Conservation (phyloP, 2,888 invertebrate genomes). For the Calameuta filiformis region DNA sequence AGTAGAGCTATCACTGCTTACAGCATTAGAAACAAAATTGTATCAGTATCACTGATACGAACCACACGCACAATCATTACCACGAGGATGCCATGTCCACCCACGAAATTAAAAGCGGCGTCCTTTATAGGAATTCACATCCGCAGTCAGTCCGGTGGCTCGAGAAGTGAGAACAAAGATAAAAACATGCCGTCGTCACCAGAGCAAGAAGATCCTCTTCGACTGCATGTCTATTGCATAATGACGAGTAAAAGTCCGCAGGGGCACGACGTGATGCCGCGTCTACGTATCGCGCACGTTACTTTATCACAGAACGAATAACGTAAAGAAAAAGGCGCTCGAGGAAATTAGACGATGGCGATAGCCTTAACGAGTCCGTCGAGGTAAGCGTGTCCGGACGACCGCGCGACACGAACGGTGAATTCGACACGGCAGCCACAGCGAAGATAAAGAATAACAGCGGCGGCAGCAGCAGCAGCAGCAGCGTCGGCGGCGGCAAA, state of each 20-base stretch:
- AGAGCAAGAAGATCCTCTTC: conserved; percentile 26
- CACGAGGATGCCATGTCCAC: not conserved
- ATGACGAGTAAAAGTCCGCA: conserved; percentile 52
- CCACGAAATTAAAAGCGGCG: conserved; percentile 49
- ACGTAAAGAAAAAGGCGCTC: not conserved
- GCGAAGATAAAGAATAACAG: conserved; percentile 3
- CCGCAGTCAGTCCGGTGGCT: conserved; percentile 13
- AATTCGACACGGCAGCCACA: not conserved
- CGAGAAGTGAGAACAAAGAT: conserved; percentile 37
- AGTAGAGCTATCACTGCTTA: conserved; percentile 36
- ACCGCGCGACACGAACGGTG: not conserved
- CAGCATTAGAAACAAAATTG: conserved; percentile 39
- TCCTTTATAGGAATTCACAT: conserved; percentile 22
- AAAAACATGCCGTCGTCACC: conserved; percentile 35
- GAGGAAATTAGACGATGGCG: not conserved
- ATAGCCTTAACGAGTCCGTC: not conserved
- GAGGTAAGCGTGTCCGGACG: not conserved
- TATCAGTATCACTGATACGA: not conserved
- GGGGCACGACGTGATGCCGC: conserved; percentile 19
- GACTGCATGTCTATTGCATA: conserved; percentile 56
- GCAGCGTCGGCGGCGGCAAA: conserved; percentile 25
- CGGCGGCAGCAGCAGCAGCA: conserved; percentile 10
- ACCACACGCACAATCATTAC: not conserved
- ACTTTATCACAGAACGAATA: not conserved
- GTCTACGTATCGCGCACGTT: not conserved